Percentiles rank a stretch among this genome's conserved stretches.
phyloP scores from a whole-genome alignment of 2,113 vertebrate genomes.

The Otocyon megalotis region DNA sequence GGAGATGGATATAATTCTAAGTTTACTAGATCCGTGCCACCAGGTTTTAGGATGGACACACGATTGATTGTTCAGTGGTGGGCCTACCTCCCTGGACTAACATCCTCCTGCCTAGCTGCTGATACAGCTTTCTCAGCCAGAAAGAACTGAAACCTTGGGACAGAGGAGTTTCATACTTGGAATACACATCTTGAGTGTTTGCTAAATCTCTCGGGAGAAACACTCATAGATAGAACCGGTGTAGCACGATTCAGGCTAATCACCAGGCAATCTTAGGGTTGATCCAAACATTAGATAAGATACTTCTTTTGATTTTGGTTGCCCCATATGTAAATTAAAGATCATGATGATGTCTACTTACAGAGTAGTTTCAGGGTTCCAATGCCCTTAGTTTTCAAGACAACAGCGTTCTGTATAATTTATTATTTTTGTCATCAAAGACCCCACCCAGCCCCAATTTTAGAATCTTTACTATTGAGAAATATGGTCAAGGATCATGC shows the following conservation, averaged over 20 bases:
- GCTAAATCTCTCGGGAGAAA: neutral
- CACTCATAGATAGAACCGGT: neutral
- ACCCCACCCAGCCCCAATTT: neutral
- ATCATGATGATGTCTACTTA: neutral
- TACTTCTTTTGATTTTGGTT: slow-evolving; percentile 39
- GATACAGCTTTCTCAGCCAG: neutral
- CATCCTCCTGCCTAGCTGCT: neutral
- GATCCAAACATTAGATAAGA: neutral
- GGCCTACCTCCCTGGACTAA: neutral
- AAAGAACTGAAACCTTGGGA: slow-evolving; percentile 14
- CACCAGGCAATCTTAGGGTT: neutral
- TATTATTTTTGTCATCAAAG: slow-evolving; percentile 29
- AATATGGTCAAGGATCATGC: neutral
- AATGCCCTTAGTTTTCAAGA: neutral
- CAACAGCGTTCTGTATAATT: neutral
- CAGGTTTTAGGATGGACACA: neutral
- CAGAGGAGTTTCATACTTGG: neutral
- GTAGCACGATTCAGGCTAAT: neutral
- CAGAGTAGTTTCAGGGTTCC: neutral
- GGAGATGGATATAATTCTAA: neutral
- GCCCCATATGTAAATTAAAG: neutral
- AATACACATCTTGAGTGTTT: neutral
- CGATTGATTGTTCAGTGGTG: neutral
- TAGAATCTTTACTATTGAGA: neutral
- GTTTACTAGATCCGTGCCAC: neutral